These are phyloP conservation scores for Acronicta aceris DNA, from an alignment of 2,888 invertebrate genomes.

Conservation along the genomic window DNA sequence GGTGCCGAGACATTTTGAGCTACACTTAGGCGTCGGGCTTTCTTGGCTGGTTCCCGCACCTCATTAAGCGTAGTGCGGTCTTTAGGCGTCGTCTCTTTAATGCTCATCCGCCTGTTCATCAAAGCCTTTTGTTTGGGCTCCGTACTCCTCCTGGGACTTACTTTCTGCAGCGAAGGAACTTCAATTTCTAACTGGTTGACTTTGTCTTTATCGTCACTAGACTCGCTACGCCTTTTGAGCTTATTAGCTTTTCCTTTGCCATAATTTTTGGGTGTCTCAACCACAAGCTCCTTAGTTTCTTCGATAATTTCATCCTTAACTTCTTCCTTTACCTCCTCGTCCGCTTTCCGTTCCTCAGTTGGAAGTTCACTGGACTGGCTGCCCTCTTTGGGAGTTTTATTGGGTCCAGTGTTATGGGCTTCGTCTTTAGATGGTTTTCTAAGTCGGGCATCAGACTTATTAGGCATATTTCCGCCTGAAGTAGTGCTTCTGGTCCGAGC, in stretches of 20 bases:
- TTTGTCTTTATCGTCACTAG: constrained; percentile 77
- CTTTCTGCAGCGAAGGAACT: constrained; percentile 53
- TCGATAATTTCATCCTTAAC: constrained; percentile 20
- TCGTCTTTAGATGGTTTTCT: constrained; percentile 85
- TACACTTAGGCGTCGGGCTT: constrained; percentile 56
- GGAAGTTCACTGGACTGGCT: constrained; percentile 89
- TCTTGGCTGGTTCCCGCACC: constrained; percentile 60
- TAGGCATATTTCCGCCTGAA: constrained; percentile 91
- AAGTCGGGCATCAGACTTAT: constrained; percentile 88
- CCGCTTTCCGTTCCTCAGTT: constrained; percentile 90
- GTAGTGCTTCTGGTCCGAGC: constrained; percentile 92
- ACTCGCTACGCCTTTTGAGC: constrained; percentile 64
- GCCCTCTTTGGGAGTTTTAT: constrained; percentile 89
- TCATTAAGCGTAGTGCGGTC: constrained; percentile 58
- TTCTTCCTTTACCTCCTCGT: constrained; percentile 88
- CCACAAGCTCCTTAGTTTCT: constrained; percentile 67
- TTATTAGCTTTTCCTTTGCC: constrained; percentile 64
- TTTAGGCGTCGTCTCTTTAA: constrained; percentile 62
- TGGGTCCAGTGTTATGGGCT: constrained; percentile 73
- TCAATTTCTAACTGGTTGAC: constrained; percentile 56
- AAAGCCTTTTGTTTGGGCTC: constrained; percentile 70
- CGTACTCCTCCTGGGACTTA: constrained; percentile 70
- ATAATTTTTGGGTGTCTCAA: constrained; percentile 67
- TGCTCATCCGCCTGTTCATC: constrained; percentile 59
- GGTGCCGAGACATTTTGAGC: constrained; percentile 37